Evolutionary conservation across 2,113 vertebrate species (phyloP).

Genomic region (Psilopsiagon aymara): DNA sequence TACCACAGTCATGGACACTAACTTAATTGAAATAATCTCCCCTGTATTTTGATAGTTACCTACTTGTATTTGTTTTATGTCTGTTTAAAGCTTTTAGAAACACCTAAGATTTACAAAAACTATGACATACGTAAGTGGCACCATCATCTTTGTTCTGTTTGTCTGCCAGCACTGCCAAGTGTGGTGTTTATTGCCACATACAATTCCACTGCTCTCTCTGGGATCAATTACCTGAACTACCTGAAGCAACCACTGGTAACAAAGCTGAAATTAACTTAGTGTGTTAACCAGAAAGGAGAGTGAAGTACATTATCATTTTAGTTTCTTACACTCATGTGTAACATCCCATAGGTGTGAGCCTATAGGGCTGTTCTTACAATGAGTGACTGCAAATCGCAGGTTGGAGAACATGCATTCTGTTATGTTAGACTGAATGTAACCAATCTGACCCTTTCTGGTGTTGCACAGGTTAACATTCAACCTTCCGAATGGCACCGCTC

Average conservation of each 20-base stretch:
- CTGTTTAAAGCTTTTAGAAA: background rate
- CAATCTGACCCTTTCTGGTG: background rate
- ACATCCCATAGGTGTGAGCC: fast-evolving
- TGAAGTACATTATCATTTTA: background rate
- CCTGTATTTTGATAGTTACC: background rate
- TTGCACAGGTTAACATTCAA: conserved; percentile 90
- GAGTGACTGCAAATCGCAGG: background rate
- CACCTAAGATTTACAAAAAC: background rate
- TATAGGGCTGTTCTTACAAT: background rate
- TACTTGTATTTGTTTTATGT: background rate
- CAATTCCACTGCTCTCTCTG: background rate
- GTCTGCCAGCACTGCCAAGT: background rate
- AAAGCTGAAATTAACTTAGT: background rate
- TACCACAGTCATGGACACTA: background rate
- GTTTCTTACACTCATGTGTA: background rate
- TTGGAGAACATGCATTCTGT: background rate
- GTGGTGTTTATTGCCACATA: background rate
- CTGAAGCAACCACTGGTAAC: background rate
- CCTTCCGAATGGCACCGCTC: conserved; percentile 93
- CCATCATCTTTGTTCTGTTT: background rate
- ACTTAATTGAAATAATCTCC: background rate
- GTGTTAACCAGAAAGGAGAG: background rate
- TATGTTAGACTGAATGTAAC: background rate
- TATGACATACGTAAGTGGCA: background rate
- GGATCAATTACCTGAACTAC: background rate